These are phyloP conservation scores for Gobius niger DNA, from an alignment of 2,113 vertebrate species.

Conservation along the genomic window DNA sequence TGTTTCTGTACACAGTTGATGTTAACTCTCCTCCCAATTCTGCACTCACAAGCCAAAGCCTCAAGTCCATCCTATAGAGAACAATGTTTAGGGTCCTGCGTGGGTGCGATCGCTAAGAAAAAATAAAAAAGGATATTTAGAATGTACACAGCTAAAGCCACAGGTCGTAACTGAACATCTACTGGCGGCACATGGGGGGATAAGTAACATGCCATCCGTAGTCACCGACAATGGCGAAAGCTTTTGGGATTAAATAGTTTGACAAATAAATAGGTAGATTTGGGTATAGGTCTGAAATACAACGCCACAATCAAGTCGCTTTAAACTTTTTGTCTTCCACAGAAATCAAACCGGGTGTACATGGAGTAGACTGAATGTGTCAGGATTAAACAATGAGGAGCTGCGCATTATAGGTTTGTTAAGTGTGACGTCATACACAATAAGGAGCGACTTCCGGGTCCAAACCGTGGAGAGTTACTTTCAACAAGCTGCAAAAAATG, in stretches of 20 bases:
- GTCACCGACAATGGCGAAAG: constrained; percentile 30
- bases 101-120: constrained; percentile 7
- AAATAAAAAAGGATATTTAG: constrained; percentile 19
- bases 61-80: constrained; percentile 25
- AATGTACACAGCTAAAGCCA: constrained; percentile 41
- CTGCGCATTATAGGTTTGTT: too few species aligned
- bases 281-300: constrained; percentile 31
- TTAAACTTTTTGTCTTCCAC: constrained; percentile 5
- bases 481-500: too few species aligned
- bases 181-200: constrained; percentile 18
- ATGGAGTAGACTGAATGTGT: background rate
- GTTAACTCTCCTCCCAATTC: constrained; percentile 11
- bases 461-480: too few species aligned
- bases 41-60: constrained; percentile 13
- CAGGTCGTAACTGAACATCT: constrained; percentile 29
- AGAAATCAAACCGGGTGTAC: background rate
- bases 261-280: constrained; percentile 33
- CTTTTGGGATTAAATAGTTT: constrained; percentile 18
- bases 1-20: constrained; percentile 27
- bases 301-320: constrained; percentile 8
- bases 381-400: too few species aligned
- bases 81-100: constrained; percentile 36
- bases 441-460: too few species aligned
- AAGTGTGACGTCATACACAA: too few species aligned
- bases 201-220: constrained; percentile 13